Evolutionary conservation across 2,113 vertebrate genomes (phyloP).

Genomic region (Prunella himalayana): DNA sequence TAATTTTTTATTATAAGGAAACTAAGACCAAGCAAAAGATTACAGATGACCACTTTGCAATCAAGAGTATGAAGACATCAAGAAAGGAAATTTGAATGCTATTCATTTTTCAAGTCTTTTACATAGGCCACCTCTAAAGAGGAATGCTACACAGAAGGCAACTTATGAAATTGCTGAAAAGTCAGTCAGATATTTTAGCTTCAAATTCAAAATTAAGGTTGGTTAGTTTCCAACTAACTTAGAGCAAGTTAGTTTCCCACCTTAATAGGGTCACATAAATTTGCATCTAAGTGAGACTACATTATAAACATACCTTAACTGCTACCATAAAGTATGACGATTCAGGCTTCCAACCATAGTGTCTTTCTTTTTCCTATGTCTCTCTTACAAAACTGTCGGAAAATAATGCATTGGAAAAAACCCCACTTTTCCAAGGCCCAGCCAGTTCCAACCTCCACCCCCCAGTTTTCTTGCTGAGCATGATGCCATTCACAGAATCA

Average conservation of each 20-base stretch:
- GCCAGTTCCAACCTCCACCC: rapidly evolving
- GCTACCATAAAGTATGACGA: background rate
- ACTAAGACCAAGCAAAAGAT: background rate
- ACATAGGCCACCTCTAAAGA: background rate
- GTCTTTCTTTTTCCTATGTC: background rate
- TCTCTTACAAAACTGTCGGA: background rate
- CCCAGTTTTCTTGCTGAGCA: background rate
- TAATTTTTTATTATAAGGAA: background rate
- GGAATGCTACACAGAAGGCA: background rate
- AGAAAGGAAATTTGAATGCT: background rate
- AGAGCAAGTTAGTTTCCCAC: background rate
- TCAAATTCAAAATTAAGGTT: background rate
- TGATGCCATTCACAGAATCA: background rate
- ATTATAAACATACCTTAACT: background rate
- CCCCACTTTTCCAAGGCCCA: background rate
- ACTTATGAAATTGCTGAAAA: background rate
- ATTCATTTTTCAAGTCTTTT: background rate
- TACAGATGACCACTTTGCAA: background rate
- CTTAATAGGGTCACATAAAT: background rate
- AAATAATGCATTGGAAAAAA: background rate
- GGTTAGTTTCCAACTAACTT: too few relatives aligned
- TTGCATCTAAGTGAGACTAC: background rate
- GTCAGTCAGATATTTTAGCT: background rate
- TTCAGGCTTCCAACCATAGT: background rate
- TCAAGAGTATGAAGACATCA: background rate